A percentile compares a stretch with the other conserved stretches of the same genome.
Conservation (phyloP, 2,888 invertebrate species). For the Pandemis heparana region DNA sequence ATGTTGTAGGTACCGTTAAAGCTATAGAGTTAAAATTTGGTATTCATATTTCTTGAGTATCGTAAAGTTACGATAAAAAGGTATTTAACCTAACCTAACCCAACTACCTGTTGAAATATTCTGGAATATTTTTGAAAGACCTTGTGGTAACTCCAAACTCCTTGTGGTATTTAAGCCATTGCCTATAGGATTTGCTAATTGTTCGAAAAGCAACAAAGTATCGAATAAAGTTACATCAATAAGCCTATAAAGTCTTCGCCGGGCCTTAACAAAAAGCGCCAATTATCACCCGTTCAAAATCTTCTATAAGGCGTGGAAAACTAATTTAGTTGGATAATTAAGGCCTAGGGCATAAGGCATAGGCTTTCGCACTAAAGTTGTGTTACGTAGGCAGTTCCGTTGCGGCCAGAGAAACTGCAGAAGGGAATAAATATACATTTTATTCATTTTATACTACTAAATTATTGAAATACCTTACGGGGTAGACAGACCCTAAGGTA, state of each 20-base stretch:
- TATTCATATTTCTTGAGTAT: too few species aligned
- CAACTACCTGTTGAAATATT: too few species aligned
- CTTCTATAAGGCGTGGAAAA: slow-evolving; percentile 48
- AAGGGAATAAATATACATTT: too few species aligned
- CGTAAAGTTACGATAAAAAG: too few species aligned
- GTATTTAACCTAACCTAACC: too few species aligned
- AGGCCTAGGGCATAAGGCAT: slow-evolving; percentile 54
- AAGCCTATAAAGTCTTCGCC: not conserved
- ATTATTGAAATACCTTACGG: too few species aligned
- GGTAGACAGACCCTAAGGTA: too few species aligned
- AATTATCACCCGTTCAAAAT: slow-evolving; percentile 27
- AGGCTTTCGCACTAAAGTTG: slow-evolving; percentile 59
- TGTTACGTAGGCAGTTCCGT: slow-evolving; percentile 50
- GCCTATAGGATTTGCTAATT: not conserved
- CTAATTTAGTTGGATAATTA: slow-evolving; percentile 60
- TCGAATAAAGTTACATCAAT: not conserved
- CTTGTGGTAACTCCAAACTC: too few species aligned
- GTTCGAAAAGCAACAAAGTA: not conserved
- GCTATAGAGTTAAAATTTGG: too few species aligned
- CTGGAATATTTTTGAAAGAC: too few species aligned
- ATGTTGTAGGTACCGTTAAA: too few species aligned
- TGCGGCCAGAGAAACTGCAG: slow-evolving; percentile 44
- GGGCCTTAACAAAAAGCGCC: slow-evolving; percentile 4
- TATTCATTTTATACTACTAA: too few species aligned
- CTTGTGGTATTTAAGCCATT: not conserved